Conservation (phyloP, 1,140 invertebrate genomes). For the Akabosia matsudoensis region DNA sequence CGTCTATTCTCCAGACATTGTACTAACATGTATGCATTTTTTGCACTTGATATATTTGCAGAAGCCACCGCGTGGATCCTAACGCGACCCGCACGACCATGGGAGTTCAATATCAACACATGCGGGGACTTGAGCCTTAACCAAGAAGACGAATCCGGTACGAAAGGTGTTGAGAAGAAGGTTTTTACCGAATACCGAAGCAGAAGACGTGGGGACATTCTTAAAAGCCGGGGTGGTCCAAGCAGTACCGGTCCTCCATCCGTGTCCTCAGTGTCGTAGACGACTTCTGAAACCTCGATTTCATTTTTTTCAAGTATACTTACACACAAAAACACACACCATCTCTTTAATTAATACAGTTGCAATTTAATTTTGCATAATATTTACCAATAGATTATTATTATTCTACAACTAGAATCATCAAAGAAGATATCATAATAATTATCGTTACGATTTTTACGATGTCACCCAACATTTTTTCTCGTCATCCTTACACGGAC, state of each 20-base stretch:
- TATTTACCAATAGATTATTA: too few species aligned
- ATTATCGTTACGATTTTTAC: too few species aligned
- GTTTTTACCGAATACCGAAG: constrained; percentile 6
- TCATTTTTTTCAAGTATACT: background rate
- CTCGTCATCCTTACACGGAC: too few species aligned
- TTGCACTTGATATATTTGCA: background rate
- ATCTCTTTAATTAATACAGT: background rate
- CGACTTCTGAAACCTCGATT: background rate
- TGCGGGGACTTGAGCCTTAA: background rate
- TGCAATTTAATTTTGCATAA: too few species aligned
- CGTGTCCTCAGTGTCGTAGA: background rate
- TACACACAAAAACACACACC: too few species aligned
- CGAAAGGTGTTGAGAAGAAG: background rate
- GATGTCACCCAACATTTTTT: too few species aligned
- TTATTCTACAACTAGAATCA: too few species aligned
- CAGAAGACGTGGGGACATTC: background rate
- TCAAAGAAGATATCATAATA: too few species aligned
- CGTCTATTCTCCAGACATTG: background rate
- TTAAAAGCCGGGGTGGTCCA: background rate
- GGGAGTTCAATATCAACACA: background rate
- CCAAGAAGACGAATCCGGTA: background rate
- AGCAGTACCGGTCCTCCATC: background rate
- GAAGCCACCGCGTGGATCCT: background rate
- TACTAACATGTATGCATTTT: too few species aligned
- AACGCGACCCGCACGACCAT: background rate